A percentile compares a stretch with the other conserved stretches of the same genome.
phyloP scores from a whole-genome alignment of 2,113 vertebrate species.

The Gulo gulo region DNA sequence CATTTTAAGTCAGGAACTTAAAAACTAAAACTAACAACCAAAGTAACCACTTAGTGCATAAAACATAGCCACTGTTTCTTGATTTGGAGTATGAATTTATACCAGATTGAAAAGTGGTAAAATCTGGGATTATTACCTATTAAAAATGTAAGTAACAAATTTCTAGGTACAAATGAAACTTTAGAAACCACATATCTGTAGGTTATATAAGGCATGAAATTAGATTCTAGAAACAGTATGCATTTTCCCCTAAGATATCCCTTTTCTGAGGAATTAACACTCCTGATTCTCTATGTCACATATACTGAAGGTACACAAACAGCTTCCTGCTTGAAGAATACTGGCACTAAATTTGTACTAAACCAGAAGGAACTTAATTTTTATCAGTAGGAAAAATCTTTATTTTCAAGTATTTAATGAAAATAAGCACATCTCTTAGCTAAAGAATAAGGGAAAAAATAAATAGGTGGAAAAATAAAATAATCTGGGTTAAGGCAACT shows the following conservation, averaged over 20 bases:
- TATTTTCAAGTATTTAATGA: background rate
- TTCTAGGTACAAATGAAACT: background rate
- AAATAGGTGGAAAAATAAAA: background rate
- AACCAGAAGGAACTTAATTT: background rate
- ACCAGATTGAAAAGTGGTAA: background rate
- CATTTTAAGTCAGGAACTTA: background rate
- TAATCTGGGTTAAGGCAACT: background rate
- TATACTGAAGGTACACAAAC: background rate
- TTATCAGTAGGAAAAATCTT: background rate
- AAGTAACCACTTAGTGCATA: background rate
- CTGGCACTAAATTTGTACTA: background rate
- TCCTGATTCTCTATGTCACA: background rate
- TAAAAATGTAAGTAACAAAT: background rate
- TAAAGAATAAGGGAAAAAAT: background rate
- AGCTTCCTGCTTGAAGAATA: background rate
- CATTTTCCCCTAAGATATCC: background rate
- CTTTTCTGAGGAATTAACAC: background rate
- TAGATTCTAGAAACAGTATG: background rate
- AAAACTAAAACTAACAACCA: background rate
- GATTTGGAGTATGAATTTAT: background rate
- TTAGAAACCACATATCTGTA: background rate
- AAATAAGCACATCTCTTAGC: background rate
- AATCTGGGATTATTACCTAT: background rate
- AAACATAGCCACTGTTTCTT: background rate
- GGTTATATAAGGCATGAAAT: background rate